Percentiles rank a stretch among this genome's conserved stretches.
These are phyloP conservation scores for Oophaga pumilio DNA, from an alignment of 2,113 vertebrate genomes.

Conservation along the genomic window DNA sequence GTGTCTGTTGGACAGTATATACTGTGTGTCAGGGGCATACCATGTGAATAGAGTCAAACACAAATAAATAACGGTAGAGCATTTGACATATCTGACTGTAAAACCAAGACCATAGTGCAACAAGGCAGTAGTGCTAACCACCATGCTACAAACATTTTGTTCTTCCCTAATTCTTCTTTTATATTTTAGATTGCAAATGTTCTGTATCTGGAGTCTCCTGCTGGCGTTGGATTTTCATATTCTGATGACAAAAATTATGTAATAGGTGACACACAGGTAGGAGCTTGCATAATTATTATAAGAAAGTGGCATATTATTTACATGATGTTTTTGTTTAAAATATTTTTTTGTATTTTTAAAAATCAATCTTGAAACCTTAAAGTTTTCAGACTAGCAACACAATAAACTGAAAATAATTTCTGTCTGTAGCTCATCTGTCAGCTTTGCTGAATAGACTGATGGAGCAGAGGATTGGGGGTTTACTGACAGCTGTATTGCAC, in stretches of 20 bases:
- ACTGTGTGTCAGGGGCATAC: too few species aligned
- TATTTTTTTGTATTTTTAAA: neutral
- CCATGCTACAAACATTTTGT: neutral
- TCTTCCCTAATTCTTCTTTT: neutral
- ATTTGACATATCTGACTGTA: neutral
- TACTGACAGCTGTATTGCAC: neutral
- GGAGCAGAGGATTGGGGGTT: neutral
- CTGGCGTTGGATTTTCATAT: conserved; percentile 92
- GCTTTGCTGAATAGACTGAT: neutral
- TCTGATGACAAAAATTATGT: conserved; percentile 79
- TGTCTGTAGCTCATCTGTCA: neutral
- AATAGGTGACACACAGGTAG: conserved; percentile 90
- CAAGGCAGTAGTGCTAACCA: neutral
- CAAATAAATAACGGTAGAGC: neutral
- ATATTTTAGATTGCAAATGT: conserved; percentile 83
- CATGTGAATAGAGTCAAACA: neutral
- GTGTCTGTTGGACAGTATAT: too few species aligned
- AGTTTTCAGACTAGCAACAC: neutral
- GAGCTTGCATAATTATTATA: conserved; percentile 18
- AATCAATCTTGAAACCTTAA: neutral
- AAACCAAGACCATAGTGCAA: neutral
- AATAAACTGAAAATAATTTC: neutral
- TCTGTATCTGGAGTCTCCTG: conserved; percentile 90
- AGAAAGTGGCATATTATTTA: neutral
- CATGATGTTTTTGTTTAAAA: neutral